These are phyloP conservation scores for Drosophila subpulchrella DNA, from an alignment of 1,140 invertebrate species.

Conservation along the genomic window DNA sequence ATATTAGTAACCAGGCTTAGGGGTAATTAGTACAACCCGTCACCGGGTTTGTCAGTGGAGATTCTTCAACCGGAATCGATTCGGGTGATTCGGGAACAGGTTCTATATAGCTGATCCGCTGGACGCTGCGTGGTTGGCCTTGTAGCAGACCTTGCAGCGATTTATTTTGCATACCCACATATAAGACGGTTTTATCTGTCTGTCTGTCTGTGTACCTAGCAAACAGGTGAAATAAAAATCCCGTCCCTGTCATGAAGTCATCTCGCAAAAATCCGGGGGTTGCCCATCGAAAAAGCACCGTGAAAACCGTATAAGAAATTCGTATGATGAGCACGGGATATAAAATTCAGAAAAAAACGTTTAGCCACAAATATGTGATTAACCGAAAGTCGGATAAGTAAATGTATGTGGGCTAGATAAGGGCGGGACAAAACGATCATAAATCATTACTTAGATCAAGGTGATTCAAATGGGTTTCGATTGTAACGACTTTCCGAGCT, in stretches of 20 bases:
- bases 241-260: slow-evolving; percentile 33
- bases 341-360: background rate
- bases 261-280: slow-evolving; percentile 21
- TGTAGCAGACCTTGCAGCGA: slow-evolving; percentile 68
- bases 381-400: slow-evolving; percentile 21
- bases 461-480: slow-evolving; percentile 15
- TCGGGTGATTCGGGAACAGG: slow-evolving; percentile 64
- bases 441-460: slow-evolving; percentile 29
- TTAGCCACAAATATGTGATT: slow-evolving; percentile 10
- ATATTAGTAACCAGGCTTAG: background rate
- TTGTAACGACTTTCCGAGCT: background rate
- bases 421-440: slow-evolving; percentile 6
- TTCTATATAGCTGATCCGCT: slow-evolving; percentile 46
- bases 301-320: background rate
- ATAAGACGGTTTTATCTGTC: background rate
- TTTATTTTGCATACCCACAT: slow-evolving; percentile 29
- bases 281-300: slow-evolving; percentile 40
- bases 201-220: slow-evolving; percentile 23
- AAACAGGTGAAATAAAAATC: slow-evolving; percentile 48
- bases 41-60: slow-evolving; percentile 12
- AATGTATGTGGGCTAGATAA: slow-evolving; percentile 29
- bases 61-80: slow-evolving; percentile 67
- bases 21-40: slow-evolving; percentile 11
- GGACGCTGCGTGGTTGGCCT: slow-evolving; percentile 53
- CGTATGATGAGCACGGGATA: slow-evolving; percentile 9